These are phyloP conservation scores for Dasysyrphus albostriatus DNA, from an alignment of 2,888 invertebrate species.

Conservation along the genomic window DNA sequence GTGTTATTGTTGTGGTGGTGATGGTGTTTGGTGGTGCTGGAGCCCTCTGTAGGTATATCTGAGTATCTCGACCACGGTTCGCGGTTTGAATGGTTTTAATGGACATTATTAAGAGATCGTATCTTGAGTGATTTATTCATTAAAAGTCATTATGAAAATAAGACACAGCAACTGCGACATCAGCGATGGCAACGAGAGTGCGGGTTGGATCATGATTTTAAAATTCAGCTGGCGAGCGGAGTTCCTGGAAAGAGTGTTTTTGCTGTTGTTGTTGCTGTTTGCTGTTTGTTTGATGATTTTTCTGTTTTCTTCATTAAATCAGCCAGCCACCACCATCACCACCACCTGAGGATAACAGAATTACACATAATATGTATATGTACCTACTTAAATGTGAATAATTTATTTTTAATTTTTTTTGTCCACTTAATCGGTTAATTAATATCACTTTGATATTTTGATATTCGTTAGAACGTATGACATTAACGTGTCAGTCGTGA, in stretches of 20 bases:
- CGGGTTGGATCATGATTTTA: slow-evolving; percentile 64
- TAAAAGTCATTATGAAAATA: slow-evolving; percentile 82
- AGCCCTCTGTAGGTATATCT: slow-evolving; percentile 55
- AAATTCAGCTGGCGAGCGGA: slow-evolving; percentile 69
- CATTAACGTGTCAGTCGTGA: slow-evolving; percentile 55
- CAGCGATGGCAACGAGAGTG: slow-evolving; percentile 29
- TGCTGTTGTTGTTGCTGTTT: slow-evolving; percentile 46
- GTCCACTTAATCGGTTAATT: slow-evolving; percentile 63
- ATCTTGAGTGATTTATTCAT: slow-evolving; percentile 84
- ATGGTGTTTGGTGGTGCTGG: not conserved
- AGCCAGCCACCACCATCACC: not conserved
- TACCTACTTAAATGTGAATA: slow-evolving; percentile 48
- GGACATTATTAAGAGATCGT: slow-evolving; percentile 83
- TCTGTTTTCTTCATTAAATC: slow-evolving; percentile 58
- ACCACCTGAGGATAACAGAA: slow-evolving; percentile 13
- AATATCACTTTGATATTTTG: slow-evolving; percentile 62
- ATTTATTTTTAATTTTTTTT: slow-evolving; percentile 44
- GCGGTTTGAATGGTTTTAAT: slow-evolving; percentile 79
- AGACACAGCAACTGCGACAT: slow-evolving; percentile 57
- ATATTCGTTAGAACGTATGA: slow-evolving; percentile 64
- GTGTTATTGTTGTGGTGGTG: too few species aligned
- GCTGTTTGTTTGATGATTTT: slow-evolving; percentile 46
- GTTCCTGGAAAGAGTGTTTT: slow-evolving; percentile 74
- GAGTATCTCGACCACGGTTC: slow-evolving; percentile 75
- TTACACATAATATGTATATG: not conserved